Base-by-base conservation (phyloP, 2,113 vertebrate species). In the Sebastes fasciatus region DNA sequence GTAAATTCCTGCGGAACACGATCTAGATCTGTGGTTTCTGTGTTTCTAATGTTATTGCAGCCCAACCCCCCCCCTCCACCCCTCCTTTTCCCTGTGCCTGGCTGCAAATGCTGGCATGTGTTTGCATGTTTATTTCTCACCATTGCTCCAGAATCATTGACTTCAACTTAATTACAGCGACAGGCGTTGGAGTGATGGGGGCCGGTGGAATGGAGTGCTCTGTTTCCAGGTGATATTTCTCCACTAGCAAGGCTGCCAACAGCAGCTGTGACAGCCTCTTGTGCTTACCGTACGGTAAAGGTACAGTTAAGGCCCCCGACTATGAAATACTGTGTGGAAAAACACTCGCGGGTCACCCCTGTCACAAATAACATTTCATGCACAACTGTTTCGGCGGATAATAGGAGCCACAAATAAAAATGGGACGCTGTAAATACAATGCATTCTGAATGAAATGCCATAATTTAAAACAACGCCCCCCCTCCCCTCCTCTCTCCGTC, bases 161-260 rank as follows among this genome's bases (percentile, higher is more conserved):
- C 97, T 98, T 97, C 96, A 97, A 98, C 98, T 99, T 99, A 99
- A 99, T 99, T 99, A 99, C 97, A 97, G 97, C 97, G 98, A 98
- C 97, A 98, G 98, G 97, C 96, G 96, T 96, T 97, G 96, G 96
- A 97, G 96, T 97, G 97, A 97, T 97, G 97, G 96, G 97, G 96
- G 96, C 96, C 77, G 95, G 95, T 94, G 96, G 97, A 97, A 96
- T 96, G 96, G 97, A 97, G 96, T 90, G 95, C 97, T 97, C 97
- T 96, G 96, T 97, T 99, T 99, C 97, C 97, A 98, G 98, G 98
- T 99, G 97, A 98, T 98, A 98, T 98, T 98, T 98, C 97, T 97
- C 96, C 97, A 79, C 92, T 77, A 95, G 96, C 96, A 93, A 94
- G 96, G 96, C 97, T 98, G 97, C 97, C 97, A 99, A 95, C 97